These are phyloP conservation scores for Phoeniculus purpureus DNA, from an alignment of 2,797 vertebrate genomes.

Conservation along the genomic window DNA sequence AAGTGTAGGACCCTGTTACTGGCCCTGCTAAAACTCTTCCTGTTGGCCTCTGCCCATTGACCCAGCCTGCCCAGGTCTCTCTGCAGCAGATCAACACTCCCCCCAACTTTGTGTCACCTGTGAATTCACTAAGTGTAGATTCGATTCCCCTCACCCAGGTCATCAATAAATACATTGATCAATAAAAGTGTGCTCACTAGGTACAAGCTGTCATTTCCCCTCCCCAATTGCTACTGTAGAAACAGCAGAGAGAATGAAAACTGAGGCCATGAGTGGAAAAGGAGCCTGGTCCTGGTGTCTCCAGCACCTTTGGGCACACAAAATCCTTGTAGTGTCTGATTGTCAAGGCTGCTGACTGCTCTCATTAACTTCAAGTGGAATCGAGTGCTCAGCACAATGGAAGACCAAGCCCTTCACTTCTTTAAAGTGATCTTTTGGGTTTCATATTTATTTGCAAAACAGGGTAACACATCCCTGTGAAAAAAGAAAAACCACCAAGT, in stretches of 20 bases:
- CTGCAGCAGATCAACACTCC: no score
- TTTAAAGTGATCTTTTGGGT: constrained; percentile 42
- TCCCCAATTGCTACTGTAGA: not conserved
- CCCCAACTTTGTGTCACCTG: no score
- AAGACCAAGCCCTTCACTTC: constrained; percentile 13
- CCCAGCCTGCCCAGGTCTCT: no score
- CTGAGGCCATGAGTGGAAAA: not conserved
- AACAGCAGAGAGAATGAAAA: not conserved
- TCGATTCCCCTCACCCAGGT: no score
- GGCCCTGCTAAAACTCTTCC: no score
- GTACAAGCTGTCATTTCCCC: not conserved
- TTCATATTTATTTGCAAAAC: constrained; percentile 50
- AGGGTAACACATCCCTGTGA: not conserved
- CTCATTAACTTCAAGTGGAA: constrained; percentile 62
- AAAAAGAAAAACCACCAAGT: not conserved
- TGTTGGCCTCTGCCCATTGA: no score
- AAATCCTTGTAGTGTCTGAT: not conserved
- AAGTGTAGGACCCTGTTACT: no score
- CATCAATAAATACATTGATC: no score
- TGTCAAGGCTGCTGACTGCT: constrained; percentile 48
- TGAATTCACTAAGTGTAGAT: no score
- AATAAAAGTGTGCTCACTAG: not conserved
- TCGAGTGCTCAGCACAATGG: constrained; percentile 50
- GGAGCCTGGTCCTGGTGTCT: not conserved
- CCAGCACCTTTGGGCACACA: constrained; percentile 35